phyloP scores from a whole-genome alignment of 2,113 vertebrate species.

The Pampusana beccarii region DNA sequence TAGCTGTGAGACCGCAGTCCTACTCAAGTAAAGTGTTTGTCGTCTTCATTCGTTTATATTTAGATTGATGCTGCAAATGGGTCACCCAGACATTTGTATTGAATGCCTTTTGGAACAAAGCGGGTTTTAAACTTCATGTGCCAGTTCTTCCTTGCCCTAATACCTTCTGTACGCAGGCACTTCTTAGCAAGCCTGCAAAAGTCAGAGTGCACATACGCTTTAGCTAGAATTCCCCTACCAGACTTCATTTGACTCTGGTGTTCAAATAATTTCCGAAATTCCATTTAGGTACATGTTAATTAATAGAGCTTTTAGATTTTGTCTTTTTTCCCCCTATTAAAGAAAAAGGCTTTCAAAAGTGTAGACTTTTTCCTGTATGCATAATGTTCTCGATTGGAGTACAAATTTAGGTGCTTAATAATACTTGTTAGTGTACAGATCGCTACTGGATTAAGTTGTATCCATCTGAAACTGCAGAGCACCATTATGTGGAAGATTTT shows the following conservation, averaged over 20 bases:
- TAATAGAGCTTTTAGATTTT: background rate
- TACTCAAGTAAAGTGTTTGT: background rate
- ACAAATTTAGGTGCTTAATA: background rate
- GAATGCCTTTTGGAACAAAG: background rate
- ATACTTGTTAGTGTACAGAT: rapidly evolving
- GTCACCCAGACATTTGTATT: background rate
- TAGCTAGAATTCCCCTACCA: background rate
- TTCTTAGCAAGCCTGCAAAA: background rate
- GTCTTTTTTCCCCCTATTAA: background rate
- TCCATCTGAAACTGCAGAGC: background rate
- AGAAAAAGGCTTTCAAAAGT: background rate
- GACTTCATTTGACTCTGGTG: background rate
- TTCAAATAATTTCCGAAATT: background rate
- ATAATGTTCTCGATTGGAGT: background rate
- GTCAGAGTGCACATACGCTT: background rate
- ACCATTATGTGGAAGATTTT: background rate
- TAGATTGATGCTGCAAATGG: background rate
- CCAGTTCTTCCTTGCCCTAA: background rate
- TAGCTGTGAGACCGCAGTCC: background rate
- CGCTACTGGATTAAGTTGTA: background rate
- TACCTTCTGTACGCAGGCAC: background rate
- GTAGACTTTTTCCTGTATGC: background rate
- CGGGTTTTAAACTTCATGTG: background rate
- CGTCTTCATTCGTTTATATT: background rate
- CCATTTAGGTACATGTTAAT: background rate